A percentile compares a stretch with the other conserved stretches of the same genome.
These are phyloP conservation scores for Scaptomyza flava DNA, from an alignment of 2,888 invertebrate species.

Conservation along the genomic window DNA sequence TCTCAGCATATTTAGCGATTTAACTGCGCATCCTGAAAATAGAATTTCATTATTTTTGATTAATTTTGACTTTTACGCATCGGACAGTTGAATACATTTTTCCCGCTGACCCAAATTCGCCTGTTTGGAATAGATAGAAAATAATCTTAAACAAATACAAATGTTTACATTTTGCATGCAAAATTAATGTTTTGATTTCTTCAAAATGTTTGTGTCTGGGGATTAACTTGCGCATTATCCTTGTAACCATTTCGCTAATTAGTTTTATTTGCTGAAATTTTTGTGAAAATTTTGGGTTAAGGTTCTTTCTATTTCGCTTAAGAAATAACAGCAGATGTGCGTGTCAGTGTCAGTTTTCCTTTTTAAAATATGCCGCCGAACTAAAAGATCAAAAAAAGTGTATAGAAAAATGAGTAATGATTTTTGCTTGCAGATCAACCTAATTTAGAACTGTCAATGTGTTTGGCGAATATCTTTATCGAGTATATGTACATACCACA, in stretches of 20 bases:
- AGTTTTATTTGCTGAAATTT: constrained; percentile 12
- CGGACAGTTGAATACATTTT: constrained; percentile 70
- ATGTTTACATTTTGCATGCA: constrained; percentile 6
- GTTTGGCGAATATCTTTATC: constrained; percentile 42
- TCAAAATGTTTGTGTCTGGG: not conserved
- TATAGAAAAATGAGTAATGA: constrained; percentile 44
- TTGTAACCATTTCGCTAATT: constrained; percentile 53
- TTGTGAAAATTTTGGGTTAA: constrained; percentile 49
- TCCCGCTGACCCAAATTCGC: constrained; percentile 74
- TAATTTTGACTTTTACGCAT: constrained; percentile 44
- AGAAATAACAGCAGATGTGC: not conserved
- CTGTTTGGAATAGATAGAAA: constrained; percentile 9
- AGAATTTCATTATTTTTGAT: constrained; percentile 1
- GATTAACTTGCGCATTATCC: constrained; percentile 30
- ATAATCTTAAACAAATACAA: constrained; percentile 20
- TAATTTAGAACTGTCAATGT: constrained; percentile 66
- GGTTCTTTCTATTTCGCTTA: constrained; percentile 5
- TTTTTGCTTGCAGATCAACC: constrained; percentile 56
- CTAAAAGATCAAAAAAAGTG: not conserved
- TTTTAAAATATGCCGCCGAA: constrained; percentile 28
- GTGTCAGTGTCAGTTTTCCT: constrained; percentile 14
- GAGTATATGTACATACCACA: constrained; percentile 16
- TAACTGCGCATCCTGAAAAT: constrained; percentile 35
- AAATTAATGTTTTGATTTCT: not conserved
- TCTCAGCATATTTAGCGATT: not conserved